phyloP scores from a whole-genome alignment of 2,888 invertebrate genomes.

The Sisyra terminalis region DNA sequence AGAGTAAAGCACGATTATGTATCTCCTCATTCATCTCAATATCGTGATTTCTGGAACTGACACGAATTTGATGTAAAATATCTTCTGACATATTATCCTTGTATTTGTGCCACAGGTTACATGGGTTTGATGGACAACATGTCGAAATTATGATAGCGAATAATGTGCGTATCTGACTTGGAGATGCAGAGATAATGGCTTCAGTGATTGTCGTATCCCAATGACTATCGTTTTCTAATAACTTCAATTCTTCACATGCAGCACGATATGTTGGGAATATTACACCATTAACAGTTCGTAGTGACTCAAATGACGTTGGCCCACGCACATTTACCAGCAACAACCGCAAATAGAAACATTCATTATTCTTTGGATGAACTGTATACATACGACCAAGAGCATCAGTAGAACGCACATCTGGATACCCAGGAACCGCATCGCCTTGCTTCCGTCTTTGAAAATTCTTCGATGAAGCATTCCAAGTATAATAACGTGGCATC shows the following conservation, averaged over 20 bases:
- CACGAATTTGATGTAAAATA: constrained; percentile 12
- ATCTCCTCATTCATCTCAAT: constrained; percentile 14
- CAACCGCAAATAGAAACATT: constrained; percentile 19
- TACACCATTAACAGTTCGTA: constrained; percentile 22
- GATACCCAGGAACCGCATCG: constrained; percentile 12
- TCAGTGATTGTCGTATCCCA: constrained; percentile 14
- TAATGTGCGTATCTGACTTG: constrained; percentile 15
- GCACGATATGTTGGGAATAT: constrained; percentile 19
- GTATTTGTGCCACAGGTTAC: constrained; percentile 13
- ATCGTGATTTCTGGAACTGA: constrained; percentile 11
- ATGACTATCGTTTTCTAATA: constrained; percentile 15
- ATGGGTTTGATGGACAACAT: constrained; percentile 14
- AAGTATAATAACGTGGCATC: constrained; percentile 19
- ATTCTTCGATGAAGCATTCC: constrained; percentile 18
- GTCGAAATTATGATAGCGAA: constrained; percentile 16
- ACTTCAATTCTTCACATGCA: constrained; percentile 15
- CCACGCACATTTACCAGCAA: constrained; percentile 18
- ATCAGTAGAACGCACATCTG: constrained; percentile 12
- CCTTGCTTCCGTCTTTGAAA: constrained; percentile 19
- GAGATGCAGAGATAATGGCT: constrained; percentile 12
- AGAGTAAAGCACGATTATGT: constrained; percentile 16
- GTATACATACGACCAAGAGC: constrained; percentile 17
- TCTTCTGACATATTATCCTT: constrained; percentile 14
- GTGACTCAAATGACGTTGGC: constrained; percentile 18
- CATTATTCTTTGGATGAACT: constrained; percentile 17